phyloP scores from a whole-genome alignment of 1,140 invertebrate species.

The Anagrus nilaparvatae region DNA sequence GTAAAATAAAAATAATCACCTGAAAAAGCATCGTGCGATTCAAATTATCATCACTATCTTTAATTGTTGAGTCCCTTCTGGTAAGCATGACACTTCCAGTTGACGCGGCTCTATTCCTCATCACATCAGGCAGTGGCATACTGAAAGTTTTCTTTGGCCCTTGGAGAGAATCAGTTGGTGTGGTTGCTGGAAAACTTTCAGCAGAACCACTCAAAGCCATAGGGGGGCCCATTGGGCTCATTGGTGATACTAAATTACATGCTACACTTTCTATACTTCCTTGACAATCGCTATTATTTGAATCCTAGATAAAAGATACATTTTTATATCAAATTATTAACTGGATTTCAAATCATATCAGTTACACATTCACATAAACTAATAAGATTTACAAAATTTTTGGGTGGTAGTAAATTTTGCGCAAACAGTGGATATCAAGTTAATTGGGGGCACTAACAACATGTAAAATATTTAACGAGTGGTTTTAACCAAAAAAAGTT shows the following conservation, averaged over 20 bases:
- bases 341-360: too few relatives aligned
- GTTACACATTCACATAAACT: too few relatives aligned
- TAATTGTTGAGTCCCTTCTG: slow-evolving; percentile 31
- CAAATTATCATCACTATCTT: slow-evolving; percentile 50
- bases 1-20: slow-evolving; percentile 41
- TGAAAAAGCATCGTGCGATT: slow-evolving; percentile 90
- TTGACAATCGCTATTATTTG: slow-evolving; percentile 32
- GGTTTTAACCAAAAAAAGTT: too few relatives aligned
- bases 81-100: slow-evolving; percentile 36
- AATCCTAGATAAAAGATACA: too few relatives aligned
- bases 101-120: slow-evolving; percentile 41
- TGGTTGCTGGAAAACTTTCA: slow-evolving; percentile 27
- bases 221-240: slow-evolving; percentile 15
- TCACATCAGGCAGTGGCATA: slow-evolving; percentile 35
- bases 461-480: too few relatives aligned
- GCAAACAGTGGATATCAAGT: too few relatives aligned
- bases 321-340: too few relatives aligned
- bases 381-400: too few relatives aligned
- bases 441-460: too few relatives aligned
- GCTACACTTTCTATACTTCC: slow-evolving; percentile 28
- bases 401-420: too few relatives aligned
- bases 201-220: slow-evolving; percentile 28
- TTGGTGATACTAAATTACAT: slow-evolving; percentile 22
- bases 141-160: slow-evolving; percentile 21
- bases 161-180: slow-evolving; percentile 16